phyloP scores from a whole-genome alignment of 1,140 invertebrate genomes.

The Pteromalus puparum region DNA sequence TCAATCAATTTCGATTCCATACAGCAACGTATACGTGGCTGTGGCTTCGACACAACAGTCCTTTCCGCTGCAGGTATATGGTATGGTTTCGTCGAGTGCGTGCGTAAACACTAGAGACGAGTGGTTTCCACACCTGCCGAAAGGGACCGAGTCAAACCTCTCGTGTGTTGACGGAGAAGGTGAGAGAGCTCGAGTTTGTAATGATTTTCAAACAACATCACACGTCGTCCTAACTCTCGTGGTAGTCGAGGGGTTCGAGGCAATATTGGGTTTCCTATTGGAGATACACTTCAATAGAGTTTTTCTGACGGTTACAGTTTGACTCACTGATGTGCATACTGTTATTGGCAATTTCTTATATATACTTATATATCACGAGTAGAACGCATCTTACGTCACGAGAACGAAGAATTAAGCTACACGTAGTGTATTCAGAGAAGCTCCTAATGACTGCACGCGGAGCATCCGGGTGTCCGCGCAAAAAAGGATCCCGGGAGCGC shows the following conservation, averaged over 20 bases:
- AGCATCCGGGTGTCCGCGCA: slow-evolving; percentile 63
- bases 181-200: slow-evolving; percentile 18
- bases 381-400: neutral
- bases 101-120: slow-evolving; percentile 27
- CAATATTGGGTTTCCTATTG: neutral
- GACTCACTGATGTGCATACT: neutral
- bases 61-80: neutral
- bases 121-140: slow-evolving; percentile 45
- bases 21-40: neutral
- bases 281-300: neutral
- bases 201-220: slow-evolving; percentile 48
- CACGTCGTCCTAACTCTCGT: neutral
- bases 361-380: neutral
- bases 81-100: neutral
- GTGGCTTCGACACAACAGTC: neutral
- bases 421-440: neutral
- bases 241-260: neutral
- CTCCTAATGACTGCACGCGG: slow-evolving; percentile 65
- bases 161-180: neutral
- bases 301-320: neutral
- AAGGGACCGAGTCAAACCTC: slow-evolving; percentile 15
- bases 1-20: slow-evolving; percentile 43
- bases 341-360: too few relatives aligned
- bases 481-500: neutral
- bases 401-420: slow-evolving; percentile 8